Percentiles rank a stretch among this genome's conserved stretches.
phyloP scores from a whole-genome alignment of 1,140 invertebrate species.

The Heliconius himera region DNA sequence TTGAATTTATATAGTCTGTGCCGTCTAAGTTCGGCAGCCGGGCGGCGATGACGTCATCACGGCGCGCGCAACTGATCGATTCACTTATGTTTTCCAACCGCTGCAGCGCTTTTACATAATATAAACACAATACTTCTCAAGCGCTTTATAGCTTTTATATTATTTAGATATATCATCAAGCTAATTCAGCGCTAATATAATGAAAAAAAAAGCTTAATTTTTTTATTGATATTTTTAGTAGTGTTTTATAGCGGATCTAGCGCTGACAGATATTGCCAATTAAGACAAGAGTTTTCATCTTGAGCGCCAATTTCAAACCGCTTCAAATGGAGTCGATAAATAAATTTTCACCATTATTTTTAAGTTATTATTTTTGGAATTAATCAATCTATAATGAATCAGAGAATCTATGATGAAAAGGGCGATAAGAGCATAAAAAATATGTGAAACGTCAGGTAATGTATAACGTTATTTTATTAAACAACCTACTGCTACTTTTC shows the following conservation, averaged over 20 bases:
- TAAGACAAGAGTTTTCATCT: constrained; percentile 13
- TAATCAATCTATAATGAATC: too few relatives aligned
- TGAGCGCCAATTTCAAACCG: constrained; percentile 24
- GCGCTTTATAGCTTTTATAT: background rate
- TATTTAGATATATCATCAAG: background rate
- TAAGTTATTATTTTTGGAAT: background rate
- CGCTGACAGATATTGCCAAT: constrained; percentile 36
- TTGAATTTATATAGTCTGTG: constrained; percentile 57
- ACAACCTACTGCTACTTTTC: too few relatives aligned
- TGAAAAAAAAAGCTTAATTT: background rate
- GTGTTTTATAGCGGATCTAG: constrained; percentile 32
- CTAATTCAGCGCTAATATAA: background rate
- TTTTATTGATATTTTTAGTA: background rate
- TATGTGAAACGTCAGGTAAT: too few relatives aligned
- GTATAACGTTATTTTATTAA: too few relatives aligned
- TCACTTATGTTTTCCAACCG: constrained; percentile 51
- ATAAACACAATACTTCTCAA: background rate
- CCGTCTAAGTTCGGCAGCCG: constrained; percentile 35
- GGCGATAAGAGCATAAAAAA: too few relatives aligned
- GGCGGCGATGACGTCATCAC: constrained; percentile 70
- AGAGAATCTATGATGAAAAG: too few relatives aligned
- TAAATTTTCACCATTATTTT: background rate
- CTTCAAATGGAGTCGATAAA: background rate
- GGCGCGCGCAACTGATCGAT: constrained; percentile 75
- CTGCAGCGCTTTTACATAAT: constrained; percentile 39